Percentiles rank a stretch among this genome's conserved stretches.
phyloP scores from a whole-genome alignment of 2,113 vertebrate species.

The Pantherophis guttatus region DNA sequence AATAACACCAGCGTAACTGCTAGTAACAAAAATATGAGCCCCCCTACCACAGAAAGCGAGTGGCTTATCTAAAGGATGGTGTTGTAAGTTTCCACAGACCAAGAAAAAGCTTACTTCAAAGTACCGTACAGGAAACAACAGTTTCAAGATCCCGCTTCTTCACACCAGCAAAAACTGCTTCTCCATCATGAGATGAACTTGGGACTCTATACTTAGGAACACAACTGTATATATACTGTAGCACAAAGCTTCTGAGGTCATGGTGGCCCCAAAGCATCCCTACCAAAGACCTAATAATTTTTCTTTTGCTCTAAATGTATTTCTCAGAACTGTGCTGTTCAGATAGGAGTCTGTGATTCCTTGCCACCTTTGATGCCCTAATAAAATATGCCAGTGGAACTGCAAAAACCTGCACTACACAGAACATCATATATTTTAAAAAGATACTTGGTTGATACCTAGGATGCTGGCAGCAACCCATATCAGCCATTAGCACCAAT shows the following conservation, averaged over 20 bases:
- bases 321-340: conserved; percentile 19
- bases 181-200: not conserved
- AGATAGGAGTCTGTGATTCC: conserved; percentile 10
- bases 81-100: not conserved
- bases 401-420: no score
- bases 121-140: not conserved
- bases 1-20: no score
- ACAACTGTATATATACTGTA: not conserved
- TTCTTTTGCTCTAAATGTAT: conserved; percentile 12
- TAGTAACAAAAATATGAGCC: not conserved
- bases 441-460: no score
- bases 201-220: not conserved
- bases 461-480: no score
- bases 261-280: not conserved
- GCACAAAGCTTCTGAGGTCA: not conserved
- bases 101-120: not conserved
- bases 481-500: no score
- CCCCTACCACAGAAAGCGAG: not conserved
- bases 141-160: not conserved
- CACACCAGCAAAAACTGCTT: not conserved
- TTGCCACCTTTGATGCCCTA: conserved; percentile 18
- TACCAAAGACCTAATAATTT: conserved; percentile 20
- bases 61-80: not conserved
- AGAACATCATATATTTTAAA: no score
- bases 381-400: conserved; percentile 5